These are phyloP conservation scores for Macrosiphum euphorbiae DNA, from an alignment of 2,888 invertebrate genomes.

Conservation along the genomic window DNA sequence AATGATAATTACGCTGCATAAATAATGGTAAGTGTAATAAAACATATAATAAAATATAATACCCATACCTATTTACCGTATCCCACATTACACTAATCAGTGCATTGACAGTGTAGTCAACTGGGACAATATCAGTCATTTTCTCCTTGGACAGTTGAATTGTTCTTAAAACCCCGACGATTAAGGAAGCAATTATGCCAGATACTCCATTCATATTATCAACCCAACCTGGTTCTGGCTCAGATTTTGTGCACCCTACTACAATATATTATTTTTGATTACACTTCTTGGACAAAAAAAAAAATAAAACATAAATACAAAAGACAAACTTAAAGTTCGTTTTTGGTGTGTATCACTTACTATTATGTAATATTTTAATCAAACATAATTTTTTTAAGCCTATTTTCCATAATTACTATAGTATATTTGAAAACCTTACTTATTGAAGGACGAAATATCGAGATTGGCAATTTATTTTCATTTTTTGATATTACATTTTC, in stretches of 20 bases:
- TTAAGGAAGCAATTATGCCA: slow-evolving; percentile 82
- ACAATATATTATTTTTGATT: background rate
- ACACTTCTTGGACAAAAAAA: background rate
- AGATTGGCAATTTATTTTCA: background rate
- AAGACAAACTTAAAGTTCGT: background rate
- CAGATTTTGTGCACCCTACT: slow-evolving; percentile 87
- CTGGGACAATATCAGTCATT: slow-evolving; percentile 94
- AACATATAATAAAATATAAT: background rate
- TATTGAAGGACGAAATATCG: slow-evolving; percentile 9
- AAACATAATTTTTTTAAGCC: too few relatives aligned
- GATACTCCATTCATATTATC: slow-evolving; percentile 96
- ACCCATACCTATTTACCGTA: slow-evolving; percentile 9
- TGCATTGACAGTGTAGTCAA: slow-evolving; percentile 91
- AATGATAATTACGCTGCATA: too few relatives aligned
- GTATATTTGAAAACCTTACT: background rate
- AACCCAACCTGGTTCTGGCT: slow-evolving; percentile 92
- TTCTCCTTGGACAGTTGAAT: slow-evolving; percentile 82
- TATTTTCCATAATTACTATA: background rate
- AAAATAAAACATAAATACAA: slow-evolving; percentile 14
- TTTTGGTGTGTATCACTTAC: too few relatives aligned
- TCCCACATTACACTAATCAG: slow-evolving; percentile 78
- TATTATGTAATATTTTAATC: too few relatives aligned
- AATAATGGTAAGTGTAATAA: too few relatives aligned
- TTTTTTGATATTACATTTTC: slow-evolving; percentile 7
- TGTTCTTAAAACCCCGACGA: slow-evolving; percentile 89